These are phyloP conservation scores for Lysiphlebus fabarum DNA, from an alignment of 1,140 invertebrate species.

Conservation along the genomic window DNA sequence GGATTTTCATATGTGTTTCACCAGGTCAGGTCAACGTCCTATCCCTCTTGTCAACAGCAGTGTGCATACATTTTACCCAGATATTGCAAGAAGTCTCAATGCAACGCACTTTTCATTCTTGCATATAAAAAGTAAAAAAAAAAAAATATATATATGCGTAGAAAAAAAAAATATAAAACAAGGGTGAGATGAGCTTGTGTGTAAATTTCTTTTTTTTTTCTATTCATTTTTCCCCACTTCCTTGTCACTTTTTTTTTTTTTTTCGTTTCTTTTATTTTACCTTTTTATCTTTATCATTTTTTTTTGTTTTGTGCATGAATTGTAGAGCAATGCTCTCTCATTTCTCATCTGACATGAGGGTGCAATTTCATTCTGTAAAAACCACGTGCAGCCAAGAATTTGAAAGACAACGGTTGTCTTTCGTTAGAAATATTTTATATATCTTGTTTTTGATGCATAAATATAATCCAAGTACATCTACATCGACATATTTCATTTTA, in stretches of 20 bases:
- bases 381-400: constrained; percentile 13
- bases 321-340: too few species aligned
- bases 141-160: constrained; percentile 12
- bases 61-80: constrained; percentile 12
- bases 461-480: too few species aligned
- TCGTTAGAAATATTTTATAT: too few species aligned
- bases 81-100: constrained; percentile 13
- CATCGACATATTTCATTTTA: too few species aligned
- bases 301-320: background rate
- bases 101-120: constrained; percentile 20
- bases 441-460: too few species aligned
- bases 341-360: background rate
- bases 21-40: constrained; percentile 57
- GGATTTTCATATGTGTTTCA: constrained; percentile 55
- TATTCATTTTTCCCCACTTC: background rate
- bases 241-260: background rate
- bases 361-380: constrained; percentile 15
- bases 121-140: constrained; percentile 21
- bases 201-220: background rate
- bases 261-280: background rate
- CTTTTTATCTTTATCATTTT: too few species aligned
- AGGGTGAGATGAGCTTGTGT: background rate
- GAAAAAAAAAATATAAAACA: constrained; percentile 16
- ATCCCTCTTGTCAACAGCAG: constrained; percentile 29
- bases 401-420: too few species aligned